Evolutionary conservation across 2,797 vertebrate genomes (phyloP).

Genomic region (Malacoctenus gilli): DNA sequence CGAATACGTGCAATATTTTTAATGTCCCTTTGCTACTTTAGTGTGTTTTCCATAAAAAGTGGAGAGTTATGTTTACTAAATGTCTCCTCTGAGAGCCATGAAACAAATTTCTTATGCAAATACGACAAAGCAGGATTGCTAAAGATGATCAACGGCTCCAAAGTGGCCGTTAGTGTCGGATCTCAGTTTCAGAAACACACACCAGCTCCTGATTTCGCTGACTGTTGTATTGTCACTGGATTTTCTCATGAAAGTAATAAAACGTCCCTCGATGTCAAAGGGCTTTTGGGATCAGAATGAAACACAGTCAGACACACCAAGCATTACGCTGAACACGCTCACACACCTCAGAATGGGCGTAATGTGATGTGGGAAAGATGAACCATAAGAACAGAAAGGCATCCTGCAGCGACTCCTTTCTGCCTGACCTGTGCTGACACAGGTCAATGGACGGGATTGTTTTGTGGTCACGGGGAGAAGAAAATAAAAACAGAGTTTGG

Average conservation of each 20-base stretch:
- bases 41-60: no score
- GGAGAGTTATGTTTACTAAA: no score
- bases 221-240: slow-evolving; percentile 21
- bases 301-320: slow-evolving; percentile 8
- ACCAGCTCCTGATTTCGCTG: slow-evolving; percentile 8
- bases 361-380: slow-evolving; percentile 31
- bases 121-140: slow-evolving; percentile 34
- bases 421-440: slow-evolving; percentile 37
- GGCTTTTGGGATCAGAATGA: slow-evolving; percentile 3
- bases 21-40: no score
- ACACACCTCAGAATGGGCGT: slow-evolving; percentile 23
- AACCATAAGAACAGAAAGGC: slow-evolving; percentile 12
- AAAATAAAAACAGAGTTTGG: slow-evolving; percentile 43
- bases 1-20: no score
- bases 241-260: no score
- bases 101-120: slow-evolving; percentile 51
- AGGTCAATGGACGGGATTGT: slow-evolving; percentile 41
- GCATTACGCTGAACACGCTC: no score
- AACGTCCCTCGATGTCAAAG: slow-evolving; percentile 1
- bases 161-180: slow-evolving; percentile 24
- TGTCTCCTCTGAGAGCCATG: slow-evolving; percentile 40
- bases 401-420: slow-evolving; percentile 35
- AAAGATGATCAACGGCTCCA: slow-evolving; percentile 31
- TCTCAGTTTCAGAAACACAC: slow-evolving; percentile 16
- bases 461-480: slow-evolving; percentile 36